Base-by-base conservation (phyloP, 1,140 invertebrate species). In the Aphelenchoides besseyi region DNA sequence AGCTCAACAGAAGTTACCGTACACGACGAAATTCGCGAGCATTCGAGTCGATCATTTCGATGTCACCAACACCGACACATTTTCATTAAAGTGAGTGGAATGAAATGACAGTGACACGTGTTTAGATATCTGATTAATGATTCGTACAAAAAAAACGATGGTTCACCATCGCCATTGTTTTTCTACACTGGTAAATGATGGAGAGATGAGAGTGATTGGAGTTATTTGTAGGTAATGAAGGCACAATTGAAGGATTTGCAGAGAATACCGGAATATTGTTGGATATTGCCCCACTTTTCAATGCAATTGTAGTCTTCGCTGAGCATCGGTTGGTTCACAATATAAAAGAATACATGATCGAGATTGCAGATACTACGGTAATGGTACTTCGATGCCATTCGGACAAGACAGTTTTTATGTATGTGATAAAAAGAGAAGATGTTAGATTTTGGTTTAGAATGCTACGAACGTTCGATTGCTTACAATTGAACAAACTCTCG, bases 161-260 rank as follows among this genome's bases (percentile, higher is more conserved):
- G n/a, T n/a, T n/a, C n/a, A n/a, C n/a, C n/a, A n/a, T n/a, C n/a
- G n/a, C 87, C 87, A 2, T 86, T 88, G 28, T 87, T 88, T 70
- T 86, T 88, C 83, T 98, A 97, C 80, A 92, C 94, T n/a, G 95
- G 95, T n/a, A n/a, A n/a, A n/a, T n/a, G n/a, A n/a, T n/a, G n/a
- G n/a, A n/a, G n/a, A n/a, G n/a, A n/a, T n/a, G n/a, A n/a, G n/a
- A n/a, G n/a, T n/a, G n/a, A n/a, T n/a, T n/a, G n/a, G n/a, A n/a
- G n/a, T n/a, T n/a, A n/a, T n/a, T n/a, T n/a, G n/a, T n/a, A n/a
- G n/a, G n/a, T 76, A 97, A 98, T 88, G 95, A 98, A 85, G 95
- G 94, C 64, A 89, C 90, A 79, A 95, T 97, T 74, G 90, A 92
- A 82, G 85, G 88, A 74, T 97, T 97, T 87, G 91, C 91, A 8